Evolutionary conservation across 2,113 vertebrate species (phyloP).

Genomic region (Scalopus aquaticus): DNA sequence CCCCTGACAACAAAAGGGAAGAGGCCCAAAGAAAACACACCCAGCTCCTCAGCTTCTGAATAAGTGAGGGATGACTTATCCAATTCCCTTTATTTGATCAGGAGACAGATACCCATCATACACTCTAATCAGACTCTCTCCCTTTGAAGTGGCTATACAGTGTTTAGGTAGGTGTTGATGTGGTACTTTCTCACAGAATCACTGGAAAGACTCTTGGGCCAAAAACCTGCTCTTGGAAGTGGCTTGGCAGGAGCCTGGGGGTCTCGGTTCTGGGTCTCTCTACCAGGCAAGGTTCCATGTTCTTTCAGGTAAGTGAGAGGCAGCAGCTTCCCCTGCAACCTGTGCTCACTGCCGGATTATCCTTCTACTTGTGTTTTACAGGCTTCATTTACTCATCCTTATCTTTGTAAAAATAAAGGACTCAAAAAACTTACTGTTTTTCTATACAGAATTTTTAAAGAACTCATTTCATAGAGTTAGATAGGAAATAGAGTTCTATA

Average conservation of each 20-base stretch:
- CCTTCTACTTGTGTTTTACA: neutral
- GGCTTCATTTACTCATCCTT: neutral
- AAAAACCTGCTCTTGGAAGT: neutral
- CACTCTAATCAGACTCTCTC: neutral
- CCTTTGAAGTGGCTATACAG: neutral
- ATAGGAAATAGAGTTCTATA: neutral
- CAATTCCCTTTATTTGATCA: neutral
- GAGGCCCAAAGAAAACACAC: neutral
- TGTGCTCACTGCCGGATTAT: fast-evolving
- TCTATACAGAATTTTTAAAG: neutral
- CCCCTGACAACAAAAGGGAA: neutral
- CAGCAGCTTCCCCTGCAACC: neutral
- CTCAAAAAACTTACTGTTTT: neutral
- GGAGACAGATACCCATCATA: neutral
- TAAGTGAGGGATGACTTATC: neutral
- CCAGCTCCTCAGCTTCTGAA: neutral
- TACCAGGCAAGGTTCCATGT: neutral
- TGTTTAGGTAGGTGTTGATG: neutral
- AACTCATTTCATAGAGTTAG: neutral
- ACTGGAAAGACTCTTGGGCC: neutral
- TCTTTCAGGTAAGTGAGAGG: too few species aligned
- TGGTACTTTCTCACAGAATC: neutral
- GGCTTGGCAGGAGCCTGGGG: neutral
- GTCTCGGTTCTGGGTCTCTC: neutral
- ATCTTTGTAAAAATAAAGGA: neutral